Percentiles rank a stretch among this genome's conserved stretches.
phyloP scores from a whole-genome alignment of 2,797 vertebrate genomes.

The Triplophysa bombifrons region DNA sequence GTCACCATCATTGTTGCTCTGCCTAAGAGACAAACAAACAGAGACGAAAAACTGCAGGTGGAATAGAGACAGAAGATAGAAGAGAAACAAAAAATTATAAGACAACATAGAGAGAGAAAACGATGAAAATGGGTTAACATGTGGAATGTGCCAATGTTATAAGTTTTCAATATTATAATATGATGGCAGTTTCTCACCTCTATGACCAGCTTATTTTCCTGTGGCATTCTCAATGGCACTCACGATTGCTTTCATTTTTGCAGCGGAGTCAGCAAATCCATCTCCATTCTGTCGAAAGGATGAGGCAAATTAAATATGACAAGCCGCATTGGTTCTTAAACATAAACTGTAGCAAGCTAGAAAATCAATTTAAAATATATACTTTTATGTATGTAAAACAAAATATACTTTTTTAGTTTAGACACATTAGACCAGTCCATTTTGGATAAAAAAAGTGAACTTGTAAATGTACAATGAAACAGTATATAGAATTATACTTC shows the following conservation, averaged over 20 bases:
- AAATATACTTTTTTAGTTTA: not conserved
- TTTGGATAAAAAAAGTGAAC: too few relatives aligned
- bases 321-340: not conserved
- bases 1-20: constrained; percentile 63
- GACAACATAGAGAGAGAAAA: not conserved
- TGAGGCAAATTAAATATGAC: not conserved
- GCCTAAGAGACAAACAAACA: constrained; percentile 52
- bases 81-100: not conserved
- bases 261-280: constrained; percentile 57
- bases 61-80: not conserved
- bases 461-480: not conserved
- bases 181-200: constrained; percentile 51
- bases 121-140: not conserved
- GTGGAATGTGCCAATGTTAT: not conserved
- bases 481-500: not conserved
- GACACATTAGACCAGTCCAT: not conserved
- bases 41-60: constrained; percentile 51
- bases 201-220: constrained; percentile 48
- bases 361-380: not conserved
- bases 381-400: not conserved
- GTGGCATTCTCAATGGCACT: constrained; percentile 54
- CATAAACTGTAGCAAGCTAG: not conserved
- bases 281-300: constrained; percentile 57
- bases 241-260: constrained; percentile 52
- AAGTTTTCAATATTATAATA: not conserved